A percentile compares a stretch with the other conserved stretches of the same genome.
Evolutionary conservation across 2,797 vertebrate species (phyloP).

Genomic region (Crax fasciolata): DNA sequence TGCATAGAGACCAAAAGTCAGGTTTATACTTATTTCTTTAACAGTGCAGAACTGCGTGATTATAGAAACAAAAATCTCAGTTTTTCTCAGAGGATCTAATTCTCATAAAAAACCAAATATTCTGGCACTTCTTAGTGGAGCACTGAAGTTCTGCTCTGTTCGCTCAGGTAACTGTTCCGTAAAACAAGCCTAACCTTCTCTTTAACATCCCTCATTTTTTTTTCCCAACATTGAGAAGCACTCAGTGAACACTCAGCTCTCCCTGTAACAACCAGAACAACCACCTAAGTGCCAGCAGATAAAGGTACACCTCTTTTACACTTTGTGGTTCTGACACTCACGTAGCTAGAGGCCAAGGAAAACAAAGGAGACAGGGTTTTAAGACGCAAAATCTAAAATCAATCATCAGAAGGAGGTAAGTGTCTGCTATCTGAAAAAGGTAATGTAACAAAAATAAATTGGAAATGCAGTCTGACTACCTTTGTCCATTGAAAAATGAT

Average conservation of each 20-base stretch:
- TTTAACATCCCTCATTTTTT: neutral
- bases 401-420: neutral
- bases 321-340: neutral
- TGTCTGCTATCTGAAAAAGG: neutral
- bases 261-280: neutral
- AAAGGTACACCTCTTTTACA: neutral
- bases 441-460: neutral
- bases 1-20: neutral
- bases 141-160: neutral
- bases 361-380: neutral
- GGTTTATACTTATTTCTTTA: neutral
- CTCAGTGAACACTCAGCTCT: neutral
- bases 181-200: neutral
- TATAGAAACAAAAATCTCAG: neutral
- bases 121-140: neutral
- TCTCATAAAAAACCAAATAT: neutral
- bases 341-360: rapidly evolving
- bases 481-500: neutral
- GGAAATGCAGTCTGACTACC: neutral
- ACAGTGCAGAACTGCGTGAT: neutral
- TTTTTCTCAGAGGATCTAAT: neutral
- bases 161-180: rapidly evolving
- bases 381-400: neutral
- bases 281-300: neutral
- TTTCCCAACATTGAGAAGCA: neutral